A percentile compares a stretch with the other conserved stretches of the same genome.
Conservation (phyloP, 2,888 invertebrate species). For the Podotricha telesiphe region DNA sequence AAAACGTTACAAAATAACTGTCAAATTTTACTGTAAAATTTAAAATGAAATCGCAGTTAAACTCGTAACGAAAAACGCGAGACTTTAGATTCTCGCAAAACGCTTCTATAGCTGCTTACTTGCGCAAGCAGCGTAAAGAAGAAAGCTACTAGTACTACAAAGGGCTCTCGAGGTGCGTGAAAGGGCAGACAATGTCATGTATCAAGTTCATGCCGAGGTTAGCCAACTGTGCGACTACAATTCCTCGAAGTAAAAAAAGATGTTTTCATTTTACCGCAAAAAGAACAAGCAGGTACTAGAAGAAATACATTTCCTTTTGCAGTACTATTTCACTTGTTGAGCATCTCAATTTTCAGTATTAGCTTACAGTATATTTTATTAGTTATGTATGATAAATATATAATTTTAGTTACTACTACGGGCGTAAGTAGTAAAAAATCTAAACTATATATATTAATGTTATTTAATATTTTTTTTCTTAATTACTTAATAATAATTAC, state of each 20-base stretch:
- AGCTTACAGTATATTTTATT: neutral
- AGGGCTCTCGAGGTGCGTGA: slow-evolving; percentile 67
- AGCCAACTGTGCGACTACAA: slow-evolving; percentile 66
- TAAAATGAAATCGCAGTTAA: slow-evolving; percentile 1
- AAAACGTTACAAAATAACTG: too few relatives aligned
- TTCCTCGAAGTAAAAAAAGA: slow-evolving; percentile 51
- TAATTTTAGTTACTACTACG: too few relatives aligned
- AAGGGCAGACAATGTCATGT: slow-evolving; percentile 82
- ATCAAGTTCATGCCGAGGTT: slow-evolving; percentile 78
- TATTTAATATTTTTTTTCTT: too few relatives aligned
- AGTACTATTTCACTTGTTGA: neutral
- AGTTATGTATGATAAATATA: neutral
- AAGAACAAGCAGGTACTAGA: slow-evolving; percentile 4
- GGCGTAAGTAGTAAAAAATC: too few relatives aligned
- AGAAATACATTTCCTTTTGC: slow-evolving; percentile 11
- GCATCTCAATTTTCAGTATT: slow-evolving; percentile 3
- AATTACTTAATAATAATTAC: too few relatives aligned
- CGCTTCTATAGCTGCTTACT: slow-evolving; percentile 25
- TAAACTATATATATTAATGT: too few relatives aligned
- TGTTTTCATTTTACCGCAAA: slow-evolving; percentile 31
- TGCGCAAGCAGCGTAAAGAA: slow-evolving; percentile 45
- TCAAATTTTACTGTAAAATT: neutral
- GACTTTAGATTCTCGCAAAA: slow-evolving; percentile 17
- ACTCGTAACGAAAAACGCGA: slow-evolving; percentile 13
- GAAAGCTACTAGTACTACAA: slow-evolving; percentile 49